Conservation (phyloP, 2,113 vertebrate genomes). For the Dasyornis broadbenti region DNA sequence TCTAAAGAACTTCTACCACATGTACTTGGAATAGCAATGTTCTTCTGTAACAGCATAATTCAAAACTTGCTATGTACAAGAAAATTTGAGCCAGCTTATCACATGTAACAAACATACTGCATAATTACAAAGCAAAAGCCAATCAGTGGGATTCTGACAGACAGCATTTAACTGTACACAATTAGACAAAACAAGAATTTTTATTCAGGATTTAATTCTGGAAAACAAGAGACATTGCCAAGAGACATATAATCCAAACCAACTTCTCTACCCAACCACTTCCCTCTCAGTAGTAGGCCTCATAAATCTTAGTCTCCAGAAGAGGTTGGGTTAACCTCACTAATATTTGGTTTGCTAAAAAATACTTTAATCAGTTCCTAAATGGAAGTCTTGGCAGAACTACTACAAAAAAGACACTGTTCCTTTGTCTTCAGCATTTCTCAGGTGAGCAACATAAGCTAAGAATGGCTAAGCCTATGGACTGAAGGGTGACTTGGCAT, state of each 20-base stretch:
- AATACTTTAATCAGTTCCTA: background rate
- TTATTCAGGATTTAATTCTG: background rate
- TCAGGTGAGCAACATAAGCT: background rate
- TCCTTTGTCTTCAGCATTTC: background rate
- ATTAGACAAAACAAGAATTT: background rate
- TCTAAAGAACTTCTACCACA: background rate
- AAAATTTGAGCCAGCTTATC: background rate
- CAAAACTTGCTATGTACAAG: background rate
- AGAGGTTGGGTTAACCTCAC: conserved; percentile 21
- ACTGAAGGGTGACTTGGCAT: background rate
- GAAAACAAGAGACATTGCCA: background rate
- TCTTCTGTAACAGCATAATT: background rate
- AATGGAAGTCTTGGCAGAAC: background rate
- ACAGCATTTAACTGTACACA: background rate
- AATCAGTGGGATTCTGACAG: background rate
- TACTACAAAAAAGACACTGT: background rate
- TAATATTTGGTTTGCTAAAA: background rate
- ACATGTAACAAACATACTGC: background rate
- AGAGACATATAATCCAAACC: conserved; percentile 4
- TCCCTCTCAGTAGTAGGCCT: background rate
- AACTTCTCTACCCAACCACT: background rate
- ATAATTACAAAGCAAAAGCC: background rate
- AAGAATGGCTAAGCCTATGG: background rate
- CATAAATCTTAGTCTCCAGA: conserved; percentile 26
- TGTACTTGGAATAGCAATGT: background rate